phyloP scores from a whole-genome alignment of 1,140 invertebrate genomes.

The Drosophila orosa region DNA sequence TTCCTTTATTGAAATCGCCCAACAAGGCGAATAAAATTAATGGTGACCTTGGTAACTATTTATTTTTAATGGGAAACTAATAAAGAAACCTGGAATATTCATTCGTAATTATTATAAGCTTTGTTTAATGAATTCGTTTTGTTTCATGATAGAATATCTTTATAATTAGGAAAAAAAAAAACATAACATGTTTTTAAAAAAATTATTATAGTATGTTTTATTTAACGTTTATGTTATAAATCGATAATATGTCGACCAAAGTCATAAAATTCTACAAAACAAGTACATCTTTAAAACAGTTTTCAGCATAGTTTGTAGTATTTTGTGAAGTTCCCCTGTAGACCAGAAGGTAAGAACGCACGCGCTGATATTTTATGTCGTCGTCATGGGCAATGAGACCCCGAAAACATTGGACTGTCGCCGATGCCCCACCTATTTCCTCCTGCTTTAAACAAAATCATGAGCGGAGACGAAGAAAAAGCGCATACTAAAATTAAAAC shows the following conservation, averaged over 20 bases:
- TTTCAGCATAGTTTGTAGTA: neutral
- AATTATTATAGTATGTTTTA: too few species aligned
- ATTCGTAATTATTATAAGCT: neutral
- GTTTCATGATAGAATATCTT: neutral
- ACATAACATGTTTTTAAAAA: neutral
- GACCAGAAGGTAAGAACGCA: conserved; percentile 16
- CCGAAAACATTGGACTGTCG: conserved; percentile 9
- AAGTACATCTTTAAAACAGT: neutral
- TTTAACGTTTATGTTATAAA: too few species aligned
- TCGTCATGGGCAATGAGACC: conserved; percentile 18
- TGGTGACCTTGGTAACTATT: neutral
- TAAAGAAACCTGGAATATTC: too few species aligned
- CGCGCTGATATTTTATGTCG: conserved; percentile 21
- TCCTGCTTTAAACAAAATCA: conserved; percentile 10
- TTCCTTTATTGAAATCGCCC: neutral
- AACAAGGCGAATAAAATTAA: neutral
- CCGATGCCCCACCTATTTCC: conserved; percentile 20
- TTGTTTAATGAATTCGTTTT: neutral
- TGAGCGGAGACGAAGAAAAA: conserved; percentile 25
- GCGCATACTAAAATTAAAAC: conserved; percentile 44
- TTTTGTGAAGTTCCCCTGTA: neutral
- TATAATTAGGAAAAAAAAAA: neutral
- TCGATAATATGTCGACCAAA: too few species aligned
- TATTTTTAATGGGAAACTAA: neutral
- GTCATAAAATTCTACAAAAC: neutral